Base-by-base conservation (phyloP, 2,113 vertebrate species). In the Microtus richardsoni region DNA sequence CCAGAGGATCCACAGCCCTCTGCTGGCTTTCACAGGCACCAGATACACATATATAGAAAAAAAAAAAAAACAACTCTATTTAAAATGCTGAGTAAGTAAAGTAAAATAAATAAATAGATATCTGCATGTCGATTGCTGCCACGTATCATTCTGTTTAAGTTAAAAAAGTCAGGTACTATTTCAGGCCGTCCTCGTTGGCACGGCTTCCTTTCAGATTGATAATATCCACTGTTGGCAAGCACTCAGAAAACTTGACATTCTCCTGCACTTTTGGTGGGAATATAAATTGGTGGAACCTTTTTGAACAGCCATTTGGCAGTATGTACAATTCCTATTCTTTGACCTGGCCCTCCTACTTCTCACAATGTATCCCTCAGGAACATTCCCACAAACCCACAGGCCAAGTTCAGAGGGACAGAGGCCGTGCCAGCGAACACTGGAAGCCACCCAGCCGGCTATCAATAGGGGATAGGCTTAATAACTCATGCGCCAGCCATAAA, bases 231-330 rank as follows among this genome's bases (percentile, higher is more conserved):
- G 62, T 62, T 97, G 93, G 90, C 96, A 93, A 90, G 79, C 58
- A 5, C 79, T 30, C 71, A 33, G 87, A 75, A 62, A 91, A 92
- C 90, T 7, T 93, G 87, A 97, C 90, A 95, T 77, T 94, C 87
- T 94, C 3, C 0, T 84, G 78, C 70, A 66, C 95, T 93, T 94
- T 33, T 39, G 90, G 89, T 92, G 70, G 78, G 70, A 87, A 89
- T 87, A 94, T 52, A 96, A 96, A 87, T 77, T 62, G 89, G 58
- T 3, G 21, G 87, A 92, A 93, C 26, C 30, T 91, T 92, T 95
- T 7, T 39, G 82, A 97, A 91, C 33, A 82, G 75, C 83, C 58
- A 95, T 22, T 94, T 97, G 92, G 92, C 96, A 89, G 66, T n/a
- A 33, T 22, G 16, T 11, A 54, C 66, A 60, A 77, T 47, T 49